Conservation (phyloP, 2,888 invertebrate genomes). For the Drosophila parthenogenetica region DNA sequence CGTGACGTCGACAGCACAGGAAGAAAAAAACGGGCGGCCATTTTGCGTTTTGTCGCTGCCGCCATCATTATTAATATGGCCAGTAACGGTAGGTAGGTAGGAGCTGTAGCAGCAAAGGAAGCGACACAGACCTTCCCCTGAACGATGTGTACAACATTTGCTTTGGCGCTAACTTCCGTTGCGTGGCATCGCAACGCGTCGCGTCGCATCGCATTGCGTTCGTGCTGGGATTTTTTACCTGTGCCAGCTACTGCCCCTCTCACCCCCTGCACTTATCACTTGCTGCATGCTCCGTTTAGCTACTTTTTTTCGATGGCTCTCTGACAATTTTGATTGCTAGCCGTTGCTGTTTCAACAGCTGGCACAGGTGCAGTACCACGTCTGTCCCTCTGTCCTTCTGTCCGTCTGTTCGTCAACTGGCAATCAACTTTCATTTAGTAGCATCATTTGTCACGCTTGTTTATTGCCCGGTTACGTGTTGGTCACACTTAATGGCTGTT, state of each 20-base stretch:
- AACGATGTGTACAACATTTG: constrained; percentile 51
- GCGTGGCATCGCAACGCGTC: constrained; percentile 49
- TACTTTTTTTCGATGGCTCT: constrained; percentile 41
- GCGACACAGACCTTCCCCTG: constrained; percentile 8
- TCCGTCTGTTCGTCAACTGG: constrained; percentile 68
- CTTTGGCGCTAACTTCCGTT: constrained; percentile 67
- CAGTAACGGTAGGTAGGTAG: constrained; percentile 7
- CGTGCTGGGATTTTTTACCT: constrained; percentile 58
- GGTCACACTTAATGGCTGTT: constrained; percentile 74
- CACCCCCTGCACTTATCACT: constrained; percentile 5
- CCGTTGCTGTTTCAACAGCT: constrained; percentile 18
- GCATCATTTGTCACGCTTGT: constrained; percentile 85
- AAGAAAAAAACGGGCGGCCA: constrained; percentile 50
- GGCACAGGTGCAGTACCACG: constrained; percentile 22
- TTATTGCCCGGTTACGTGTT: constrained; percentile 79
- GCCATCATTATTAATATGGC: constrained; percentile 76
- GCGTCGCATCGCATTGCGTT: constrained; percentile 15
- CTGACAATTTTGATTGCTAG: constrained; percentile 71
- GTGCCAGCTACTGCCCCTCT: neutral
- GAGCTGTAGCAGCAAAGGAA: constrained; percentile 5
- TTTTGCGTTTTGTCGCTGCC: constrained; percentile 68
- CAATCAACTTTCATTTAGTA: constrained; percentile 85
- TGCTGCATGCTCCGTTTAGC: too few species aligned
- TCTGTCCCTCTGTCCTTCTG: neutral
- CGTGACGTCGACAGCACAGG: constrained; percentile 56